These are phyloP conservation scores for Gymnothorax javanicus DNA, from an alignment of 2,797 vertebrate species.

Conservation along the genomic window DNA sequence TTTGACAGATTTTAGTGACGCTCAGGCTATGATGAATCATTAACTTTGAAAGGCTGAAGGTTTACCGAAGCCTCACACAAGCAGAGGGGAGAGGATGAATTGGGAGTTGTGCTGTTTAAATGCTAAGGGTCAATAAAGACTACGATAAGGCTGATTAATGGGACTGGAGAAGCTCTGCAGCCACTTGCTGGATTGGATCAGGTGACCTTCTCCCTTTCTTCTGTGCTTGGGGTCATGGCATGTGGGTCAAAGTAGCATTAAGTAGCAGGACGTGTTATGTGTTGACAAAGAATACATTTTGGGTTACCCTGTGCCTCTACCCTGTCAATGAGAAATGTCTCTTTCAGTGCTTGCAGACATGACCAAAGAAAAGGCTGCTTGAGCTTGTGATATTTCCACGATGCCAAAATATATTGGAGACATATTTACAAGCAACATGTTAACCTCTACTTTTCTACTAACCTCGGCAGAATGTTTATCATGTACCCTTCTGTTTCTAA, in stretches of 20 bases:
- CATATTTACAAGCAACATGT: not conserved
- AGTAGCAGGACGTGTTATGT: not conserved
- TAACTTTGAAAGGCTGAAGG: conserved; percentile 28
- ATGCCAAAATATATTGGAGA: not conserved
- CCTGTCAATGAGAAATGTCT: not conserved
- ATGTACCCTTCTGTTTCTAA: not conserved
- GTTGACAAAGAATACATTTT: not conserved
- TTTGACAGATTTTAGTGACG: conserved; percentile 14
- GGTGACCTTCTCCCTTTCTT: not conserved
- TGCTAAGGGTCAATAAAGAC: not conserved
- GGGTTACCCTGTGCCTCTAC: not conserved
- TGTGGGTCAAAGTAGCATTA: not conserved
- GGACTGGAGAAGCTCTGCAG: conserved; percentile 28
- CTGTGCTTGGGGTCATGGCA: not conserved
- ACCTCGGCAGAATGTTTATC: not conserved
- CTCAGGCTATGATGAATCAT: conserved; percentile 25
- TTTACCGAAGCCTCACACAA: not conserved
- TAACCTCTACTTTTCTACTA: not conserved
- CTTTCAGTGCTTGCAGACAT: not conserved
- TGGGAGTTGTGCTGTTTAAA: not conserved
- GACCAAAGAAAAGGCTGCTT: not conserved
- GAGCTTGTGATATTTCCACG: not conserved
- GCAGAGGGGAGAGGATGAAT: not conserved
- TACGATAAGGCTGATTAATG: conserved; percentile 33
- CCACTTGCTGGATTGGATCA: not conserved